Evolutionary conservation across 2,888 invertebrate species (phyloP), one percentile per base, ranked within the genome.

Genomic region (Cryptosula pallasiana): DNA sequence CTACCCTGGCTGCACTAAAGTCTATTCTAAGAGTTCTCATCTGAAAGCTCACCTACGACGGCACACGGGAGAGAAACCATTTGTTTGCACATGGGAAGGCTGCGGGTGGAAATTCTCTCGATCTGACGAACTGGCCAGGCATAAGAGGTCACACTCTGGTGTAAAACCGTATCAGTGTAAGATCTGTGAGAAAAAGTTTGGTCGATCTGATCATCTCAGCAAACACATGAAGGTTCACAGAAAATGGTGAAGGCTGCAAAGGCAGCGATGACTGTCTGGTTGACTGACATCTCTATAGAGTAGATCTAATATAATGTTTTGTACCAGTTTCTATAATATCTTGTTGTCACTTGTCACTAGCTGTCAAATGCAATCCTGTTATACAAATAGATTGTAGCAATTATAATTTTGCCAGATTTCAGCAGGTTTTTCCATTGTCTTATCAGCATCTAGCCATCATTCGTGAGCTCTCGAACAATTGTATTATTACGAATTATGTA

Each of bases 11-110:
- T 97, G 96, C 85, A 92, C 92, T 73, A 96, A 97, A 85, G 94
- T 95, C 82, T 97, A 97, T 87, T 96, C 95, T 88, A 97, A 97
- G 84, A 95, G 95, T 69, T 95, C 95, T 13, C 97, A 97, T 86
- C 88, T 97, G 77, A 97, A 96, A 81, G 96, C 96, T 0, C 96
- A 97, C 86, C 92, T 92, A 72, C 89, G 95, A 74, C 92, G 94
- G 0, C 96, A 96, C 83, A 96, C 95, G 0, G 94, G 94, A 0
- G 87, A 88, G 77, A 87, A 87, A 73, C 87, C 87, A 1, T 88
- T 87, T 78, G 84, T 83, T 2, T 88, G 88, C 79, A 84, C 85
- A 16, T 88, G 87, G 87, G 87, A 89, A 1, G 92, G 91, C 58
- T 96, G 95, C 84, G 89, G 90, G 36, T 96, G 95, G 95, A 89